Base-by-base conservation (phyloP, 2,888 invertebrate genomes). In the Cephonodes hylas region DNA sequence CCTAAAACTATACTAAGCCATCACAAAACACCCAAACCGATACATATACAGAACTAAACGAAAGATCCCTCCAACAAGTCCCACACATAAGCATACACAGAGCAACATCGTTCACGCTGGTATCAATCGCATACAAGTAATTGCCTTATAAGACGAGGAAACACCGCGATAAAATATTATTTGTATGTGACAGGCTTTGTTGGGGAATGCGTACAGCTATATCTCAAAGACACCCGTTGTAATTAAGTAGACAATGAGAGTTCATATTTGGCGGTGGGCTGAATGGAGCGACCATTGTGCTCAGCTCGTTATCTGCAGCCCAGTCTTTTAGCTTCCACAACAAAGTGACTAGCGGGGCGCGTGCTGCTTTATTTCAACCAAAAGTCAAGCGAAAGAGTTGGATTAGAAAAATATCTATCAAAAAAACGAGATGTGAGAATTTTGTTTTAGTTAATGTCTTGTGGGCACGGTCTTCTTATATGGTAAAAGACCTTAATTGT, bases 221-320 rank as follows among this genome's bases (percentile, higher is more conserved):
- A 86, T 86, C 86, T 86, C 86, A 86, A 85, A 86, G 86, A 86
- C 86, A 86, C 83, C 81, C 88, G 85, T 82, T 80, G 88, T 90
- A 90, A 90, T 90, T 90, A 90, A 89, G 88, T 88, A 86, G 85
- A 90, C 90, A 90, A 90, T 88, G 88, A 84, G 84, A 83, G 84
- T 86, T 89, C 87, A 89, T 88, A 89, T 89, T 88, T 76, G 84
- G 85, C 74, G 77, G 80, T 79, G 81, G 84, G 83, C 72, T 80
- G 77, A 69, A 66, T 70, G 78, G 76, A 75, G 72, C 83, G 76
- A 71, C 83, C 74, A 85, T 89, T 89, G 89, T 89, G 75, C 75
- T 73, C 68, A 64, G 80, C 83, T 77, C 84, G 89, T 88, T 89
- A 89, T 89, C 89, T 88, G 75, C 85, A 86, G 82, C 75, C 82